Percentiles rank a stretch among this genome's conserved stretches.
These are phyloP conservation scores for Littorina saxatilis DNA, from an alignment of 1,140 invertebrate genomes.

Conservation along the genomic window DNA sequence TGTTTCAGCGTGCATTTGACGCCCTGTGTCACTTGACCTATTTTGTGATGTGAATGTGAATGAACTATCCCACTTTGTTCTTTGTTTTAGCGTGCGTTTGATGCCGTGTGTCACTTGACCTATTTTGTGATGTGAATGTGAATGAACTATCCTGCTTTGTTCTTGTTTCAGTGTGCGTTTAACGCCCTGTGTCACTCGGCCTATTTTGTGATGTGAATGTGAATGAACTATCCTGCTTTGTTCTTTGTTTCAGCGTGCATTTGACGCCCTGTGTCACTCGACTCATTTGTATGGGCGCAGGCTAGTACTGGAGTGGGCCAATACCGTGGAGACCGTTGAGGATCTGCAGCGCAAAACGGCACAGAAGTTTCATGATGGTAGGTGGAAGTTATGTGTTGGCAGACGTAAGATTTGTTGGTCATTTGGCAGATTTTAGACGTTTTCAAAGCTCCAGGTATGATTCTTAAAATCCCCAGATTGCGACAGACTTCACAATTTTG, in stretches of 20 bases:
- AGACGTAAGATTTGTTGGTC: background rate
- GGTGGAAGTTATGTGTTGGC: background rate
- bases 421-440: background rate
- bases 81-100: too few species aligned
- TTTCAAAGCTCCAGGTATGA: background rate
- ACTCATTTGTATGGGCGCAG: conserved; percentile 98
- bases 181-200: conserved; percentile 95
- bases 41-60: too few species aligned
- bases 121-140: too few species aligned
- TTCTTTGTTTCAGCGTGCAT: conserved; percentile 84
- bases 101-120: too few species aligned
- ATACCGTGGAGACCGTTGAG: conserved; percentile 85
- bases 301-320: conserved; percentile 97
- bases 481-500: background rate
- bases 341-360: conserved; percentile 91
- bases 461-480: background rate
- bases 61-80: too few species aligned
- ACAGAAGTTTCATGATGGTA: conserved; percentile 80
- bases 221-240: conserved; percentile 20
- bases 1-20: too few species aligned
- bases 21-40: too few species aligned
- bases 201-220: too few species aligned
- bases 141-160: too few species aligned
- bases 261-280: conserved; percentile 93
- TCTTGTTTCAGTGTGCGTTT: too few species aligned